Percentiles rank a stretch among this genome's conserved stretches.
Conservation (phyloP, 2,797 vertebrate genomes). For the Galagoides demidoff region DNA sequence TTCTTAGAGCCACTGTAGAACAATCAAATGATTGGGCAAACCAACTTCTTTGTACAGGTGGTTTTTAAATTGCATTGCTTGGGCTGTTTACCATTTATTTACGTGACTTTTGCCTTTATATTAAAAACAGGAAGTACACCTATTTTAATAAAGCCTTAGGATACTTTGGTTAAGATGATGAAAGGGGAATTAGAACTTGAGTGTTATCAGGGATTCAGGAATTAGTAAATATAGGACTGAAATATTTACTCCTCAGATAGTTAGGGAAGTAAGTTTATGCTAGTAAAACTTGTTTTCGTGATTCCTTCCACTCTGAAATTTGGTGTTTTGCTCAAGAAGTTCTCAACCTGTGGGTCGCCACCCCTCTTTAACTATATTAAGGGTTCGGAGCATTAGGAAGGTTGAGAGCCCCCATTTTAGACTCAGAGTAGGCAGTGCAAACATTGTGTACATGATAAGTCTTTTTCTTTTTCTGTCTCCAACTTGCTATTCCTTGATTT, state of each 20-base stretch:
- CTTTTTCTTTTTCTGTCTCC: slow-evolving; percentile 41
- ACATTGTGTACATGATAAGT: not conserved
- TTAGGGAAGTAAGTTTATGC: not conserved
- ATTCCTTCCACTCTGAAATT: not conserved
- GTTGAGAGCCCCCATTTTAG: not conserved
- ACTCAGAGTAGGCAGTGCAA: not conserved
- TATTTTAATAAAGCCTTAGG: slow-evolving; percentile 11
- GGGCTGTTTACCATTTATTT: slow-evolving; percentile 28
- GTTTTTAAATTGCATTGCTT: slow-evolving; percentile 25
- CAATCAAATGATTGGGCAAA: not conserved
- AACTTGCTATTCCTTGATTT: slow-evolving; percentile 40
- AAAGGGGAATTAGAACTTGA: not conserved
- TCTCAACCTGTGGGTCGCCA: too few relatives aligned
- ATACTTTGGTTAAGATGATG: not conserved
- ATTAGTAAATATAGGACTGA: not conserved
- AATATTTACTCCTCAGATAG: not conserved
- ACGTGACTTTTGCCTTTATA: slow-evolving; percentile 9
- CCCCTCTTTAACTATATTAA: too few relatives aligned
- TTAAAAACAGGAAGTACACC: not conserved
- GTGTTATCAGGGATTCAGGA: not conserved
- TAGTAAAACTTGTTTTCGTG: slow-evolving; percentile 13
- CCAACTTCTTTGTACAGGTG: slow-evolving; percentile 27
- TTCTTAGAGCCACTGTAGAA: slow-evolving; percentile 13
- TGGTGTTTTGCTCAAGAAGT: not conserved
- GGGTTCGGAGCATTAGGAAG: too few relatives aligned